Evolutionary conservation across 2,797 vertebrate species (phyloP), one percentile per base, ranked within the genome.

Genomic region (Eurystomus glaucurus): DNA sequence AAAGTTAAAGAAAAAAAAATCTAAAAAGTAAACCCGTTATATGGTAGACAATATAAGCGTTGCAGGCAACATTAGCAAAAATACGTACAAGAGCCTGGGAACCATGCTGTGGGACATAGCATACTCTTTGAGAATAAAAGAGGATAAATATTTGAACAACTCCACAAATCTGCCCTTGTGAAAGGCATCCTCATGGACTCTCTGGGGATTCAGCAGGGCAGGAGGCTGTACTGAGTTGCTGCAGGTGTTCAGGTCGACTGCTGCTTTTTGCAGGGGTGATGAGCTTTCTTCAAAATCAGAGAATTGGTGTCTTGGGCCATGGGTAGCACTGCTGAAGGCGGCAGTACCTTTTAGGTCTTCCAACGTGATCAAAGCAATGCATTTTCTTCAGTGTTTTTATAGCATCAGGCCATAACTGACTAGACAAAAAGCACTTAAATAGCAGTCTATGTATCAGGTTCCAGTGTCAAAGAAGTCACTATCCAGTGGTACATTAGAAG

Each of bases 331-430:
- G 29, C 26, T 71, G 43, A 7, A 8, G 31, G 14, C 11, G n/a
- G 13, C 9, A 66, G 9, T 39, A 55, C 29, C 29, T 70, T 85
- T 62, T 54, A 62, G 45, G 21, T 58, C 35, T 66, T 29, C 19
- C 0, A 0, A 3, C 62, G 37, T 21, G 71, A 25, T 82, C 50
- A 69, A 68, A 68, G 22, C 31, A 60, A 50, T 52, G 31, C 3
- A 46, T 81, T 80, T 88, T 84, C 61, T 84, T 90, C 18, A 11
- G 4, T 65, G n/a, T 69, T 84, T 92, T 93, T 58, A 52, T 52
- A 85, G 43, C 28, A 21, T 45, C 13, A 41, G 39, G 11, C 39
- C 21, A 26, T 74, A 66, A 92, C 31, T 70, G 43, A 57, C 61
- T 75, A 60, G 14, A 64, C 9, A 35, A n/a, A 93, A 85, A 78